Evolutionary conservation across 2,888 invertebrate species (phyloP), one percentile per base, ranked within the genome.

Genomic region (Megastigmus dorsalis): DNA sequence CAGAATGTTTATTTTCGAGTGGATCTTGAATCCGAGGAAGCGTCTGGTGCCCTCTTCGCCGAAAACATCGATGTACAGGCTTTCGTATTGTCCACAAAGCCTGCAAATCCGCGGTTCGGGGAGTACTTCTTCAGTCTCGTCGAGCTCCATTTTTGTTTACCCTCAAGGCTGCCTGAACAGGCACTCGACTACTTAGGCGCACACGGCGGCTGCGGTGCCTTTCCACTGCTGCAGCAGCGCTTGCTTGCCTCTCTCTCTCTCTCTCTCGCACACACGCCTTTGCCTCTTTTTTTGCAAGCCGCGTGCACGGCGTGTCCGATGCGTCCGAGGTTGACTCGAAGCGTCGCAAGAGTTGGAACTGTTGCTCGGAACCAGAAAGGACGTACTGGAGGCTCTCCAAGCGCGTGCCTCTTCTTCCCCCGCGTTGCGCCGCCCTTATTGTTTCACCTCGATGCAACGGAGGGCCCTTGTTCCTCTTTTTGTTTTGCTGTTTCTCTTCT

Each of bases 1-100:
- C 85, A 84, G 50, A 79, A 88, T 87, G 81, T 86, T 86, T 78
- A 88, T 84, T 81, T 84, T 86, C 48, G 83, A 78, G 15, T 84
- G 83, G 18, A 88, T 87, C 66, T 87, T 88, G 33, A 82, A 71
- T n/a, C 85, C 84, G 48, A 88, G 81, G 26, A 82, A 83, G 41
- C 88, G 80, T 43, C 82, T 86, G 3, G 82, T 79, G 6, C 88
- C 87, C 41, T 88, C 87, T 28, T 86, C 86, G 20, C 87, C 85
- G 57, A 88, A 87, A 20, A 88, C 83, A 41, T 88, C 85, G 66
- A 88, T 87, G 70, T 82, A 86, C 52, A 87, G 84, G 45, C 81
- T 85, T 43, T 85, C 86, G 30, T 78, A 81, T 63, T 87, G 84
- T 33, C 87, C 87, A 75, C 88, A 88, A 5, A 88, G 82, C 69